These are phyloP conservation scores for Heliconius sara DNA, from an alignment of 2,888 invertebrate species.

Conservation along the genomic window DNA sequence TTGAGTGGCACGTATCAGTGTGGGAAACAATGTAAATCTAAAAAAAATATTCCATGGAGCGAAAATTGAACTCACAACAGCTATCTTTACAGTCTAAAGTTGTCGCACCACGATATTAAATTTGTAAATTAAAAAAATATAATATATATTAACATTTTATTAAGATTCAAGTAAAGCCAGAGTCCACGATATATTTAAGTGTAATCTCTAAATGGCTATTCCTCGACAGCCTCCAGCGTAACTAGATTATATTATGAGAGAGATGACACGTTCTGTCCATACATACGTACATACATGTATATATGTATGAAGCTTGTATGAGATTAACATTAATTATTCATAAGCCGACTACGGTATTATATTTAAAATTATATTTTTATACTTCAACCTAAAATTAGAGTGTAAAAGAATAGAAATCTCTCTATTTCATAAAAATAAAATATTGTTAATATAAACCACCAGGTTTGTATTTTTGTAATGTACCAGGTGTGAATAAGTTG, in stretches of 20 bases:
- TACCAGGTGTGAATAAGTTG: no score
- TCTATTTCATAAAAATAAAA: no score
- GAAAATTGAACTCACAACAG: no score
- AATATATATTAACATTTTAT: no score
- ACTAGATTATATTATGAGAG: conserved; percentile 13
- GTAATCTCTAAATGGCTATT: conserved; percentile 21
- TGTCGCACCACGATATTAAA: not conserved
- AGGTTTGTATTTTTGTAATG: not conserved
- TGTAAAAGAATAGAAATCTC: not conserved
- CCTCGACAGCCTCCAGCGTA: conserved; percentile 11
- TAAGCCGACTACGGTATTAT: not conserved
- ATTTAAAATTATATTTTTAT: conserved; percentile 2
- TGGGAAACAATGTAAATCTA: no score
- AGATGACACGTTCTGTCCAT: conserved; percentile 18
- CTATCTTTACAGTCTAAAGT: not conserved
- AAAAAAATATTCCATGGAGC: no score
- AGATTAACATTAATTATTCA: conserved; percentile 18
- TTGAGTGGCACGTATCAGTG: no score
- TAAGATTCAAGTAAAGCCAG: not conserved
- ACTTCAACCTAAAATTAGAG: not conserved
- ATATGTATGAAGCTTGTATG: conserved; percentile 14
- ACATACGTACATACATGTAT: not conserved
- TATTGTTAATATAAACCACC: no score
- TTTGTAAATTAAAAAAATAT: not conserved
- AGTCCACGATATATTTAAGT: not conserved